Percentiles rank a stretch among this genome's conserved stretches.
phyloP scores from a whole-genome alignment of 2,113 vertebrate genomes.

The Mastomys coucha region DNA sequence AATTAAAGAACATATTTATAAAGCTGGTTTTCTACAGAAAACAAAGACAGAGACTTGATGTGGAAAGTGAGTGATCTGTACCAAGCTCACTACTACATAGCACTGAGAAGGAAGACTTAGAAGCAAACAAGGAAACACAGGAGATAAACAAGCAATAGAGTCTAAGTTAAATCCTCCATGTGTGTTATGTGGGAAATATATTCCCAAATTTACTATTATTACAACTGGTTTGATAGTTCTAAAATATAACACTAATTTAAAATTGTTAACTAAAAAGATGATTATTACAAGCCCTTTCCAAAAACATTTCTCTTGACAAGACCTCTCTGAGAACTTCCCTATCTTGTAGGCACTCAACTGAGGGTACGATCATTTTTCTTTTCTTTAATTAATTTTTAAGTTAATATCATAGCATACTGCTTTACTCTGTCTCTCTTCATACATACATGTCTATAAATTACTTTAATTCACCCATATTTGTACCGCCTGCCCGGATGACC shows the following conservation, averaged over 20 bases:
- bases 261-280: slow-evolving; percentile 49
- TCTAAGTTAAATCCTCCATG: slow-evolving; percentile 21
- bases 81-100: not conserved
- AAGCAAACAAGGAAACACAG: slow-evolving; percentile 26
- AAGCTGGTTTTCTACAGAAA: slow-evolving; percentile 26
- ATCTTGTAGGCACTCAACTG: not conserved
- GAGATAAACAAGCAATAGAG: not conserved
- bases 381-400: not conserved
- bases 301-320: slow-evolving; percentile 32
- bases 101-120: not conserved
- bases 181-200: slow-evolving; percentile 13
- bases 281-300: slow-evolving; percentile 1
- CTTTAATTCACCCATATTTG: not conserved
- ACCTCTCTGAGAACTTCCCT: not conserved
- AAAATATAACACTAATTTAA: slow-evolving; percentile 43
- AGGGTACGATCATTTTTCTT: not conserved
- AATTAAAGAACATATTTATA: slow-evolving; percentile 42
- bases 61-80: slow-evolving; percentile 36
- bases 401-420: not conserved
- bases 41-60: slow-evolving; percentile 29
- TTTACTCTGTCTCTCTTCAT: not conserved
- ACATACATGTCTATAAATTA: not conserved
- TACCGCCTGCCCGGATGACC: not conserved
- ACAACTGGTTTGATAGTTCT: not conserved
- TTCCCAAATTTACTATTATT: slow-evolving; percentile 53